phyloP scores from a whole-genome alignment of 2,888 invertebrate genomes.

The Melanotus villosus region DNA sequence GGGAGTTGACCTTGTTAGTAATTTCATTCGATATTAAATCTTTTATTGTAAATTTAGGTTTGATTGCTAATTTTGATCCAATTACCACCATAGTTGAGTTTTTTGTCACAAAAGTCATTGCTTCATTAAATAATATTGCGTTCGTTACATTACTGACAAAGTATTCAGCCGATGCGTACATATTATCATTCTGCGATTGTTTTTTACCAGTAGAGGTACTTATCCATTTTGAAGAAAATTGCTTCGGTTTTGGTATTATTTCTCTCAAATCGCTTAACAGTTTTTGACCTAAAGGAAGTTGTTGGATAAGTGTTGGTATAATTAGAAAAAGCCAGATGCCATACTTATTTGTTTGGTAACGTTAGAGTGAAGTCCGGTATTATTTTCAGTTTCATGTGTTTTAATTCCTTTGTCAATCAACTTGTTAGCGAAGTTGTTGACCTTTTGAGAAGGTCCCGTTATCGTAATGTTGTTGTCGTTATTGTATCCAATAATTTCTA shows the following conservation, averaged over 20 bases:
- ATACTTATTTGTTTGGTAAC: too few species aligned
- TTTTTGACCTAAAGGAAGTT: background rate
- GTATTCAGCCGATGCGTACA: conserved; percentile 68
- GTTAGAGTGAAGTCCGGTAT: too few species aligned
- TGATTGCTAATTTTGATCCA: background rate
- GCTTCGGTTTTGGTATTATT: background rate
- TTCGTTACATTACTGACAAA: conserved; percentile 25
- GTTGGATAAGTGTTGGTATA: too few species aligned
- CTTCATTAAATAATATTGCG: conserved; percentile 5
- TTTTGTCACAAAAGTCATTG: background rate
- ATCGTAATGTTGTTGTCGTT: too few species aligned
- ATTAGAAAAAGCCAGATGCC: too few species aligned
- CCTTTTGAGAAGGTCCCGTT: too few species aligned
- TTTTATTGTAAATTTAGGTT: background rate
- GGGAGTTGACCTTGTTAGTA: background rate
- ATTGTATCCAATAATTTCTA: too few species aligned
- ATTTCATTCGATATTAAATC: background rate
- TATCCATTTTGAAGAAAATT: background rate
- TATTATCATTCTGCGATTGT: background rate
- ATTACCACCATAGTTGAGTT: background rate
- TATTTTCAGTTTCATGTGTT: too few species aligned
- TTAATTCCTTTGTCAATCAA: too few species aligned
- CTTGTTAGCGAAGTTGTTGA: too few species aligned
- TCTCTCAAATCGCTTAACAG: background rate
- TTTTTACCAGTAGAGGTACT: background rate